These are phyloP conservation scores for Eudiplozoon nipponicum DNA, from an alignment of 2,888 invertebrate species.

Conservation along the genomic window DNA sequence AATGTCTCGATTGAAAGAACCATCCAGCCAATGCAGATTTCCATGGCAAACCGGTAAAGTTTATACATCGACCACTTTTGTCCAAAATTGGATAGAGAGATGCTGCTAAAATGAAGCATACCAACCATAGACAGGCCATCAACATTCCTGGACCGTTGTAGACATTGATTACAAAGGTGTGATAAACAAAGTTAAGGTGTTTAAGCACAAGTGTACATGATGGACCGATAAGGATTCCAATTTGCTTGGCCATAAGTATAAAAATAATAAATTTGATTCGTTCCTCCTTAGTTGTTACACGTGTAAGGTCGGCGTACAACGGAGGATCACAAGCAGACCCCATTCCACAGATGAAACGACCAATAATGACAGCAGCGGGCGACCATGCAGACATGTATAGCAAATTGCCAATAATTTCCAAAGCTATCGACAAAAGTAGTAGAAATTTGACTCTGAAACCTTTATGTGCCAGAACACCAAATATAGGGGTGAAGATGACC, in stretches of 20 bases:
- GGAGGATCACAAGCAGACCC: constrained; percentile 9
- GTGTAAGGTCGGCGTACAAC: constrained; percentile 8
- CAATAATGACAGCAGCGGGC: constrained; percentile 11
- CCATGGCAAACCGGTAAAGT: neutral
- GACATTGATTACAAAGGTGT: constrained; percentile 10
- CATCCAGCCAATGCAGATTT: too few species aligned
- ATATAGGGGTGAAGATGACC: constrained; percentile 26
- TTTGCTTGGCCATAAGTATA: constrained; percentile 9
- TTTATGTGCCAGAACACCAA: constrained; percentile 18
- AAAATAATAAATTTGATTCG: constrained; percentile 9
- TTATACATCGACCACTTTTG: neutral
- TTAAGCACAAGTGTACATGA: constrained; percentile 7
- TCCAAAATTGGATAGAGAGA: neutral
- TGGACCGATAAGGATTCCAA: constrained; percentile 12
- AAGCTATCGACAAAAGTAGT: constrained; percentile 8
- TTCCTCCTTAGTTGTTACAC: constrained; percentile 13
- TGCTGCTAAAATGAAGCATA: constrained; percentile 9
- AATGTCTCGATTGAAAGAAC: too few species aligned
- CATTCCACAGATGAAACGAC: constrained; percentile 8
- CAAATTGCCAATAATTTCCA: constrained; percentile 13
- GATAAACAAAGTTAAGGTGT: constrained; percentile 8
- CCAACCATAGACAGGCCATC: constrained; percentile 11
- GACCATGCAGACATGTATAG: constrained; percentile 7
- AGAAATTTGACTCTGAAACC: constrained; percentile 9
- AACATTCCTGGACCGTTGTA: constrained; percentile 12